Percentiles rank a stretch among this genome's conserved stretches.
phyloP scores from a whole-genome alignment of 30 jellyfish, hydroid and myxozoan species.

The Turritopsis rubra region DNA sequence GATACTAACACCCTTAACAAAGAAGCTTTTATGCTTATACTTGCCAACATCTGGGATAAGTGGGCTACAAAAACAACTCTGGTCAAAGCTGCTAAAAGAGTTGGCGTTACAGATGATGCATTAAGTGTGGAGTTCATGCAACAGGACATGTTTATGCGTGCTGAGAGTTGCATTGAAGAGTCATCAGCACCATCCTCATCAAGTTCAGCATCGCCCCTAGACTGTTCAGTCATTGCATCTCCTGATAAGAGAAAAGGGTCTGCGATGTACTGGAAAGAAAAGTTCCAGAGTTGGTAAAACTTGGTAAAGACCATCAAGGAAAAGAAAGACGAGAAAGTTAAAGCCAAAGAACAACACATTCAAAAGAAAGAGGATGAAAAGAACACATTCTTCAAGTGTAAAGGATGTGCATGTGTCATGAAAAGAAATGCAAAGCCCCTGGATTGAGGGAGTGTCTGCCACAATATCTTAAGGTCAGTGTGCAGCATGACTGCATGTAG shows the following conservation, averaged over 20 bases:
- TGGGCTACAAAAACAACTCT: not conserved
- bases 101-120: not conserved
- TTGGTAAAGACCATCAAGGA: too few species aligned
- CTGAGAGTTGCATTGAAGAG: not conserved
- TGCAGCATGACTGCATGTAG: too few species aligned
- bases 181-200: not conserved
- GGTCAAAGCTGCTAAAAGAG: not conserved
- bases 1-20: too few species aligned
- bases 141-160: constrained; percentile 18
- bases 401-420: too few species aligned
- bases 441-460: too few species aligned
- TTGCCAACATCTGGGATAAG: not conserved
- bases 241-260: constrained; percentile 26
- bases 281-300: not conserved
- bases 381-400: too few species aligned
- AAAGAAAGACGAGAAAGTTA: too few species aligned
- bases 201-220: not conserved
- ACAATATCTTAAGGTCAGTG: too few species aligned
- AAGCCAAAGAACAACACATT: too few species aligned
- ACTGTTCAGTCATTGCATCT: not conserved
- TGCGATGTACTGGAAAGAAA: constrained; percentile 11
- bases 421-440: too few species aligned
- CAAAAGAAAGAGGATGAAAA: too few species aligned
- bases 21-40: too few species aligned
- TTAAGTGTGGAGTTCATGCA: constrained; percentile 10